phyloP scores from a whole-genome alignment of 2,888 invertebrate species.

The Cephus rjabovi region DNA sequence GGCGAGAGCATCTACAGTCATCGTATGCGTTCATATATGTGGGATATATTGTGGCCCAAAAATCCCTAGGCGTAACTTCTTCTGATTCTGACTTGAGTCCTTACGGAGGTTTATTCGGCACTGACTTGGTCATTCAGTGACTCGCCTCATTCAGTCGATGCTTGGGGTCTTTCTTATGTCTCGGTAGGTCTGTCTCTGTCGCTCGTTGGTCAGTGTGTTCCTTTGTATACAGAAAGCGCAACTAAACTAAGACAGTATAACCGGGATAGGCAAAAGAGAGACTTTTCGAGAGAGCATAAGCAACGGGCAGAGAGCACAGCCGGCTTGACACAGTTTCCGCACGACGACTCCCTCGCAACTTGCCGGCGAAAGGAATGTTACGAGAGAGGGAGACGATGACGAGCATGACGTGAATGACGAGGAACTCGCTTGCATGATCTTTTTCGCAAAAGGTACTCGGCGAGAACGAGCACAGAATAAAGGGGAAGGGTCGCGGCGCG shows the following conservation, averaged over 20 bases:
- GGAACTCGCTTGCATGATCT: neutral
- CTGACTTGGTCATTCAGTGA: neutral
- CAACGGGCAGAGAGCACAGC: slow-evolving; percentile 16
- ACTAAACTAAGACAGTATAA: neutral
- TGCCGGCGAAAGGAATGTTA: slow-evolving; percentile 59
- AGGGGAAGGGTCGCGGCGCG: neutral
- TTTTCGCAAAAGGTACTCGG: neutral
- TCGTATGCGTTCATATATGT: neutral
- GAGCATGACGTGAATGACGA: neutral
- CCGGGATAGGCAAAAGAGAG: slow-evolving; percentile 2
- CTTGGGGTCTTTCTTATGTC: neutral
- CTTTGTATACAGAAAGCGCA: neutral
- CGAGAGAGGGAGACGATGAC: slow-evolving; percentile 35
- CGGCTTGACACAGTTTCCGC: slow-evolving; percentile 27
- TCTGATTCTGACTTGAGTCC: neutral
- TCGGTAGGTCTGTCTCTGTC: neutral
- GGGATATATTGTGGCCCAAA: neutral
- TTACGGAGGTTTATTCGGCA: neutral
- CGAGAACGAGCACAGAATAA: neutral
- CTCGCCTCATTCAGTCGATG: neutral
- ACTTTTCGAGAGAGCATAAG: slow-evolving; percentile 17
- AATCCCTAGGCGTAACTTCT: neutral
- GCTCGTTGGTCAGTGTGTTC: neutral
- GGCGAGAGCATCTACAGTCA: neutral
- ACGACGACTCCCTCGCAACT: slow-evolving; percentile 26